phyloP scores from a whole-genome alignment of 2,113 vertebrate species.

The Tor tambroides region DNA sequence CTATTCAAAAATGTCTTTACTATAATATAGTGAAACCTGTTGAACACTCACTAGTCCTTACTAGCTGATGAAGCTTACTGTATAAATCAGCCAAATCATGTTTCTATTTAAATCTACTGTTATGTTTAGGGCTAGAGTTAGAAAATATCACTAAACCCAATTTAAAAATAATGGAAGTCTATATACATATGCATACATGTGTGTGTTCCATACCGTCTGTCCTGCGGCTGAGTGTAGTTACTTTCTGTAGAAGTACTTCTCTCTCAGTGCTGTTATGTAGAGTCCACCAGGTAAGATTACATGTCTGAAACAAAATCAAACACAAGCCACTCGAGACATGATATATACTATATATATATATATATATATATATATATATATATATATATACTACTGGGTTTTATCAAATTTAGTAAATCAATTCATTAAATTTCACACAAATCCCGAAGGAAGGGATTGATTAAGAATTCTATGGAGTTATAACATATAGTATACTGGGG shows the following conservation, averaged over 20 bases:
- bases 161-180: neutral
- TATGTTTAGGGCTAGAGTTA: neutral
- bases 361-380: too few relatives aligned
- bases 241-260: constrained; percentile 70
- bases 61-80: neutral
- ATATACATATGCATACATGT: too few relatives aligned
- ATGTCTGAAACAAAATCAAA: constrained; percentile 68
- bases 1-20: neutral
- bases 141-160: neutral
- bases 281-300: constrained; percentile 91
- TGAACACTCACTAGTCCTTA: neutral
- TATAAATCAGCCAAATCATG: neutral
- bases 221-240: constrained; percentile 69
- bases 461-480: neutral
- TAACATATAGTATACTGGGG: too few relatives aligned
- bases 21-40: neutral
- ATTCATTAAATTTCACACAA: neutral
- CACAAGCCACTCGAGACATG: neutral
- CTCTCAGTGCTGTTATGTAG: constrained; percentile 63
- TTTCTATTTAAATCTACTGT: neutral
- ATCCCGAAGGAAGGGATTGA: neutral
- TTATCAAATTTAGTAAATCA: neutral
- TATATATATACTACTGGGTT: neutral
- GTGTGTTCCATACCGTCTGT: constrained; percentile 62
- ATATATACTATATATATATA: too few relatives aligned